Conservation (phyloP, 2,888 invertebrate genomes). For the Synanthedon tipuliformis region DNA sequence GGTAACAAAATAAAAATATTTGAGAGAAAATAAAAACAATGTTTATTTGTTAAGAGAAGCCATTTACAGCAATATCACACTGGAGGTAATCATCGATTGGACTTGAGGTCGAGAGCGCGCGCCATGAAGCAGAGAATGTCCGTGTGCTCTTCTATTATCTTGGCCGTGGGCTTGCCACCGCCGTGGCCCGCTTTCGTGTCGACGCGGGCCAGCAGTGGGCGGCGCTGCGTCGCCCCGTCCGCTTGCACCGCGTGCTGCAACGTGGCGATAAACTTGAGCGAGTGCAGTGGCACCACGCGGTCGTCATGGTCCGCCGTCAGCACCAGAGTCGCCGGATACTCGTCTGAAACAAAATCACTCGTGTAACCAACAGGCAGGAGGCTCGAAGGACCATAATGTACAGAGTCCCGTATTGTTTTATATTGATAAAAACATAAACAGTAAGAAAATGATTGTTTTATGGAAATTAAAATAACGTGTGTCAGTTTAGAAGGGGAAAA, state of each 20-base stretch:
- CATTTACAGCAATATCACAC: constrained; percentile 66
- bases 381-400: background rate
- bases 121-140: constrained; percentile 90
- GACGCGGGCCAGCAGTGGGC: constrained; percentile 89
- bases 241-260: constrained; percentile 80
- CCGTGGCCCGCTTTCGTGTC: constrained; percentile 98
- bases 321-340: constrained; percentile 93
- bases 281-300: constrained; percentile 97
- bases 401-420: background rate
- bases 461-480: no score
- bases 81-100: constrained; percentile 58
- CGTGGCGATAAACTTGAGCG: constrained; percentile 93
- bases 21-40: constrained; percentile 54
- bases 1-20: background rate
- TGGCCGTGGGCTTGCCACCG: constrained; percentile 94
- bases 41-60: constrained; percentile 58
- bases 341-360: constrained; percentile 26
- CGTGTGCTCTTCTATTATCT: constrained; percentile 91
- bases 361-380: background rate
- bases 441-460: background rate
- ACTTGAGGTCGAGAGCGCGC: constrained; percentile 77
- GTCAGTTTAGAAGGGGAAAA: no score
- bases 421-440: constrained; percentile 2
- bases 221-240: constrained; percentile 73
- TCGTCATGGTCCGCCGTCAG: constrained; percentile 99